These are phyloP conservation scores for Semnopithecus entellus DNA, from an alignment of 2,113 vertebrate genomes.

Conservation along the genomic window DNA sequence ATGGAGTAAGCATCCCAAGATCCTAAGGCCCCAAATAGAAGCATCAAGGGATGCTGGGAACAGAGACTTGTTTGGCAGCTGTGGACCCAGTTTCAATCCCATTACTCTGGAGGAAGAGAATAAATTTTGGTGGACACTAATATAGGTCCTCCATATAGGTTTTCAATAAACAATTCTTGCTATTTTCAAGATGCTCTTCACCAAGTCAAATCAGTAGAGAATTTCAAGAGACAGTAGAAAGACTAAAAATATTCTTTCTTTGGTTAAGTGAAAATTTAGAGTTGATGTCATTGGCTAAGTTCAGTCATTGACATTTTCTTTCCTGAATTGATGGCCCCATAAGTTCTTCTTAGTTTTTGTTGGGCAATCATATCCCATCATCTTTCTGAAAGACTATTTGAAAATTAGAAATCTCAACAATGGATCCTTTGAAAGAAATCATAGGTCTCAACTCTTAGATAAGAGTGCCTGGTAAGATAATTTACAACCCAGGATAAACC, in stretches of 20 bases:
- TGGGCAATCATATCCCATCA: not conserved
- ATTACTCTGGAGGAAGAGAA: not conserved
- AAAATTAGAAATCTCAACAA: not conserved
- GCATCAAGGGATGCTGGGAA: too few species aligned
- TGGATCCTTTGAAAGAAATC: not conserved
- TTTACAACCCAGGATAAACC: not conserved
- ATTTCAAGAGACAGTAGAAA: not conserved
- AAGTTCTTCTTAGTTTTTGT: not conserved
- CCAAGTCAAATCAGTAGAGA: not conserved
- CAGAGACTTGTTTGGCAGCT: not conserved
- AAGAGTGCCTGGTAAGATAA: not conserved
- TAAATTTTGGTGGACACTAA: not conserved
- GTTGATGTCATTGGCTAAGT: not conserved
- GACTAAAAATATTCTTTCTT: not conserved
- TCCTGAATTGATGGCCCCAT: not conserved
- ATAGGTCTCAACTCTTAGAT: not conserved
- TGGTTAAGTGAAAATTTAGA: not conserved
- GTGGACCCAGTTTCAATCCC: not conserved
- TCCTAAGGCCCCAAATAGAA: not conserved
- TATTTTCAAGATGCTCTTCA: not conserved
- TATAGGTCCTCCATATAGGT: not conserved
- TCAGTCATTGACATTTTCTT: not conserved
- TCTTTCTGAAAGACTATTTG: not conserved
- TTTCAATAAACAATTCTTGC: not conserved
- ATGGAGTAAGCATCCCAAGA: not conserved